Conservation (phyloP, 2,113 vertebrate species). For the Brachyhypopomus occidentalis region DNA sequence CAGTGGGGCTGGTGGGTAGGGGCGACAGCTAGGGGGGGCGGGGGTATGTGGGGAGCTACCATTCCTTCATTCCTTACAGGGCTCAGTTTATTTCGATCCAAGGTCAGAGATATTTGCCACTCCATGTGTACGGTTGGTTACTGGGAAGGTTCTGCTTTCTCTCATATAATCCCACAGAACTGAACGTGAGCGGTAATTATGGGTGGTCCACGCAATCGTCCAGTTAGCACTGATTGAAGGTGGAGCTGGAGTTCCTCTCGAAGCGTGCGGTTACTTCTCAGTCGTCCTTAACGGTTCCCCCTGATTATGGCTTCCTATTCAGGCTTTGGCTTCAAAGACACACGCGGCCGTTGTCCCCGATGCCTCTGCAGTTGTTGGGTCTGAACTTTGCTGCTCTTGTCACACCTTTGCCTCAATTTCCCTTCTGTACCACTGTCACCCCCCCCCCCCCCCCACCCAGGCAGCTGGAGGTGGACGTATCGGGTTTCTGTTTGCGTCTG, state of each 20-base stretch:
- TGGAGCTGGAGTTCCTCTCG: too few relatives aligned
- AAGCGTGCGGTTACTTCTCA: too few relatives aligned
- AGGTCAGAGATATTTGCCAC: conserved; percentile 43
- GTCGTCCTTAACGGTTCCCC: too few relatives aligned
- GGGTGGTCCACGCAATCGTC: neutral
- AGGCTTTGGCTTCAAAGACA: neutral
- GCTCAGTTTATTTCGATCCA: conserved; percentile 46
- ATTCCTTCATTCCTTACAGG: conserved; percentile 36
- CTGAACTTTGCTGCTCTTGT: neutral
- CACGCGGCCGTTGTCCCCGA: neutral
- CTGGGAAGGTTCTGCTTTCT: conserved; percentile 4
- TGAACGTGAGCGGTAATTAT: neutral
- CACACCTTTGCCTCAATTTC: conserved; percentile 34
- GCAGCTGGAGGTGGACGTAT: conserved; percentile 43
- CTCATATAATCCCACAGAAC: neutral
- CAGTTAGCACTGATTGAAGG: neutral
- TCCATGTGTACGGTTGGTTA: conserved; percentile 4
- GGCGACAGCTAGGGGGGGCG: neutral
- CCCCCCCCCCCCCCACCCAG: conserved; percentile 29
- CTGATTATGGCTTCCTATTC: too few relatives aligned
- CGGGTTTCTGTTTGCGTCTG: conserved; percentile 37
- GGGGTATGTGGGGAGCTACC: conserved; percentile 20
- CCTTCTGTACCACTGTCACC: conserved; percentile 26
- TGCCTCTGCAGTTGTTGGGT: neutral
- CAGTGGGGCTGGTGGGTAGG: conserved; percentile 8